Conservation (phyloP, 1,140 invertebrate species). For the Fopius arisanus region DNA sequence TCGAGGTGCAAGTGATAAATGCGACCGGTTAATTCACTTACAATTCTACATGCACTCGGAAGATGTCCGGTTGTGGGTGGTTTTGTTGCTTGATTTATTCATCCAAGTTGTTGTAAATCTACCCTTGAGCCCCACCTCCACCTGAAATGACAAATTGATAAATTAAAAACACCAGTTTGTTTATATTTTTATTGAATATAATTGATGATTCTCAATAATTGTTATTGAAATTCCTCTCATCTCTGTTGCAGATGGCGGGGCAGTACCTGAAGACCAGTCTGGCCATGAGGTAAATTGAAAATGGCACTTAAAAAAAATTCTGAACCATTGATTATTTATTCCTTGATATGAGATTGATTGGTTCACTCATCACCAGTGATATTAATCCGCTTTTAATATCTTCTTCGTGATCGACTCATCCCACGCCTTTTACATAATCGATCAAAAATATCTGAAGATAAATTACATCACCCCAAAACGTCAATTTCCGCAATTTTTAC, state of each 20-base stretch:
- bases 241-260: constrained; percentile 52
- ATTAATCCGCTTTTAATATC: not conserved
- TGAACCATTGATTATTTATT: not conserved
- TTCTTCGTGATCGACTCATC: not conserved
- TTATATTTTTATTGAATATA: not conserved
- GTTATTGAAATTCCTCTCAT: not conserved
- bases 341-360: no score
- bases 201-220: not conserved
- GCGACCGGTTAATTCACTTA: not conserved
- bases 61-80: not conserved
- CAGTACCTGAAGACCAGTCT: constrained; percentile 40
- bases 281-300: constrained; percentile 44
- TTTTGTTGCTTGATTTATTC: not conserved
- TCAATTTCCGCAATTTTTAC: not conserved
- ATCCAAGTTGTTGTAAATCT: not conserved
- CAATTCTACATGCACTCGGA: not conserved
- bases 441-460: not conserved
- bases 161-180: not conserved
- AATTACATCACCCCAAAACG: not conserved
- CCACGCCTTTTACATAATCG: not conserved
- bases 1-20: not conserved
- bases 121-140: not conserved
- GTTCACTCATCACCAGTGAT: not conserved
- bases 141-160: not conserved
- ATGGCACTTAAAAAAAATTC: not conserved